Evolutionary conservation across 2,797 vertebrate genomes (phyloP).

Genomic region (Poecilia gillii): DNA sequence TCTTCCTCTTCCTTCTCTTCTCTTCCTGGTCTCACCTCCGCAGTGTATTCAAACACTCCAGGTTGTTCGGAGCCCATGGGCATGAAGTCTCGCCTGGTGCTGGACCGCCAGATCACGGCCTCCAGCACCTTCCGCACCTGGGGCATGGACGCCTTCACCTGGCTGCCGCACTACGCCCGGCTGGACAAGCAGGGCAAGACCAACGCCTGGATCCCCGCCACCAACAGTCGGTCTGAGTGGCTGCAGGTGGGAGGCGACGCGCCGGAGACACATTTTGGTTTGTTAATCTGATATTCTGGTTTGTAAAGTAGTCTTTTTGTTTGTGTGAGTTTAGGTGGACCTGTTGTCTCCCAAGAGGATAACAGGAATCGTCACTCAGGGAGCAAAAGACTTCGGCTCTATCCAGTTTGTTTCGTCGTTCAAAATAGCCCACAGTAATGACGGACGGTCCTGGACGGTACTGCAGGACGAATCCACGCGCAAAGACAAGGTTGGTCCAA

Average conservation of each 20-base stretch:
- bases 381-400: conserved; percentile 94
- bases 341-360: conserved; percentile 85
- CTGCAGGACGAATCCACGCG: conserved; percentile 81
- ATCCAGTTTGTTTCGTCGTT: conserved; percentile 92
- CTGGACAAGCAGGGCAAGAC: conserved; percentile 96
- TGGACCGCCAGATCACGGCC: conserved; percentile 87
- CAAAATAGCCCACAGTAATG: conserved; percentile 89
- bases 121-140: conserved; percentile 93
- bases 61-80: conserved; percentile 96
- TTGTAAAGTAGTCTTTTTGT: not conserved
- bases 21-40: conserved; percentile 63
- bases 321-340: conserved; percentile 84
- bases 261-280: not conserved
- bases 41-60: conserved; percentile 88
- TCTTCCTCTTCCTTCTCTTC: conserved; percentile 35
- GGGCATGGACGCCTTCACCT: conserved; percentile 91
- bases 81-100: conserved; percentile 87
- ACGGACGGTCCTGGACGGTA: conserved; percentile 84
- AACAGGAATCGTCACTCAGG: conserved; percentile 93
- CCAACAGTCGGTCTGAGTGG: conserved; percentile 86
- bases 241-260: conserved; percentile 85
- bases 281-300: not conserved
- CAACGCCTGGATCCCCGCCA: conserved; percentile 92
- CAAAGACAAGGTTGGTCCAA: conserved; percentile 83
- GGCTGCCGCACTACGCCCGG: conserved; percentile 89